Conservation (phyloP, 64 coral and sea anemone genomes). For the Actinia tenebrosa region DNA sequence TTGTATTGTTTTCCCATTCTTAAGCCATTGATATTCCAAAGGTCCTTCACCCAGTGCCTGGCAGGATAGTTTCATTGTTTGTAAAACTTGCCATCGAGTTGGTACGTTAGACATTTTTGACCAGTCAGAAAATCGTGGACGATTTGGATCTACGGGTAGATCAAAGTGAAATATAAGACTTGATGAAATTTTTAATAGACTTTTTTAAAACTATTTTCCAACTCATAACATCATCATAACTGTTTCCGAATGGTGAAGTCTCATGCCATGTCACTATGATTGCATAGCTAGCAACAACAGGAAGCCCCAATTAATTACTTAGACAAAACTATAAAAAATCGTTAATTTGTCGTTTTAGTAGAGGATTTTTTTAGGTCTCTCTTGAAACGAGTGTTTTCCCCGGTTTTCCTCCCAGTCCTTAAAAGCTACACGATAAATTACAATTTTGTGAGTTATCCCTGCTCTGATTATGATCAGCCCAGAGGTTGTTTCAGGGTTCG, state of each 20-base stretch:
- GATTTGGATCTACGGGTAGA: background rate
- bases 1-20: slow-evolving; percentile 29
- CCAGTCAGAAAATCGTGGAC: background rate
- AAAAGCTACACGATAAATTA: too few species aligned
- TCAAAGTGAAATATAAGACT: background rate
- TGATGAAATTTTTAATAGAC: background rate
- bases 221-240: too few species aligned
- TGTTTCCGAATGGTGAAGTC: too few species aligned
- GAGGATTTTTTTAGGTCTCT: too few species aligned
- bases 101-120: background rate
- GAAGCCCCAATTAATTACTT: too few species aligned
- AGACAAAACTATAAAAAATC: too few species aligned
- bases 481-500: background rate
- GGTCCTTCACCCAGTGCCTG: slow-evolving; percentile 44
- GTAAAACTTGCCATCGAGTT: slow-evolving; percentile 3
- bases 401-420: background rate
- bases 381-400: background rate
- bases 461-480: too few species aligned
- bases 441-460: too few species aligned
- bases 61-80: slow-evolving; percentile 10
- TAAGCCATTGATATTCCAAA: slow-evolving; percentile 58
- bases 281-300: too few species aligned
- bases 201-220: too few species aligned
- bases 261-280: too few species aligned
- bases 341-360: too few species aligned